Evolutionary conservation across 1,140 invertebrate genomes (phyloP), one percentile per base, ranked within the genome.

Genomic region (Heliconius eleuchia): DNA sequence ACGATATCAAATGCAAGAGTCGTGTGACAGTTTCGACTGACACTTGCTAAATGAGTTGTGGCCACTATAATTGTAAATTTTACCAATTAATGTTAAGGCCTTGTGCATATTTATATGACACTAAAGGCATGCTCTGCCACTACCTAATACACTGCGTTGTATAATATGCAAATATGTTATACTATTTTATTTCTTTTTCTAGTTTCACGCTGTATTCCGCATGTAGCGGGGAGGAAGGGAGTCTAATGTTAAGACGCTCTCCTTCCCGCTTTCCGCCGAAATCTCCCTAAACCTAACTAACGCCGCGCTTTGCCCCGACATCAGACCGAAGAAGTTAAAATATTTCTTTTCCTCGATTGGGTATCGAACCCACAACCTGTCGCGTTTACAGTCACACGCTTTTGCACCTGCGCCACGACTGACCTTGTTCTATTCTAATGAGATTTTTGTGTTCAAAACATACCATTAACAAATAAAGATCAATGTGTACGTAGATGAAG

Each of bases 401-500:
- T 55, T 0, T n/a, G 52, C 19, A 6, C 19, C 18, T 55, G 4
- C 52, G 52, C 52, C 52, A 55, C 52, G 19, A 55, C 0, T 7
- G 0, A 0, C 19, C 52, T 55, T 19, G 19, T 11, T 23, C 9
- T 23, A 27, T 16, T 30, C 5, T 66, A 66, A 66, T 66, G n/a
- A 9, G 55, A 60, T 60, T 55, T 76, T 34, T 55, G 39, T 76
- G 74, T 46, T 70, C 8, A 46, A 66, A 46, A 66, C 74, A n/a
- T 71, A 16, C 37, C 39, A 76, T 76, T 50, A 76, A 71, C 60
- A 71, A 76, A 76, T 30, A 46, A 34, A 50, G 57, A 27, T 37
- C n/a, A 55, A 55, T 7, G 18, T 55, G 13, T 50, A 5, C 1
- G 39, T 16, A 46, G 16, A 42, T 37, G 34, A 42, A 46, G 16